Evolutionary conservation across 1,140 invertebrate genomes (phyloP).

Genomic region (Amphibalanus amphitrite): DNA sequence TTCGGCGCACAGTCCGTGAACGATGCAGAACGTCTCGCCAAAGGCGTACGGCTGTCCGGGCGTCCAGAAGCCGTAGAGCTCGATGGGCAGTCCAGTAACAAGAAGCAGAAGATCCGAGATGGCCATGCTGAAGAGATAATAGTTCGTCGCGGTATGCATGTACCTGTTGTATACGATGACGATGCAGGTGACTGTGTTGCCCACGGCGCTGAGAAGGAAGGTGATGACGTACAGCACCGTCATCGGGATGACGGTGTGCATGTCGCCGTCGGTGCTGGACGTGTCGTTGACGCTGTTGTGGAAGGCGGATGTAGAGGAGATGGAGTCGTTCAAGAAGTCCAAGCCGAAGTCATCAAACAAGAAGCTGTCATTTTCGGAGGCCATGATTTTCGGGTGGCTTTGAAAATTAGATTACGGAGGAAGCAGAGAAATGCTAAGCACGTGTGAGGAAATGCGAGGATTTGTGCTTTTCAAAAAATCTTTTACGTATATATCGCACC

Average conservation of each 20-base stretch:
- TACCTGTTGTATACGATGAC: slow-evolving; percentile 37
- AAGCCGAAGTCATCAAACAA: too few species aligned
- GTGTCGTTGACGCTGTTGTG: too few species aligned
- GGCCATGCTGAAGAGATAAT: slow-evolving; percentile 66
- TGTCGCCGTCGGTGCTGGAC: not conserved
- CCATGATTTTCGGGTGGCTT: too few species aligned
- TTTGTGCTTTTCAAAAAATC: too few species aligned
- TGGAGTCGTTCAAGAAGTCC: too few species aligned
- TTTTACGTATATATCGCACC: too few species aligned
- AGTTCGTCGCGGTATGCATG: slow-evolving; percentile 51
- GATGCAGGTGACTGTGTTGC: slow-evolving; percentile 40
- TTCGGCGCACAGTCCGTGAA: slow-evolving; percentile 66
- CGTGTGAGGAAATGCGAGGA: too few species aligned
- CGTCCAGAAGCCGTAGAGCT: slow-evolving; percentile 66
- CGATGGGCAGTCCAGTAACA: slow-evolving; percentile 47
- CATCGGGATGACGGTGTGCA: slow-evolving; percentile 26
- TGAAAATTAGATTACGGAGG: too few species aligned
- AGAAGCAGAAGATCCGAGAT: slow-evolving; percentile 37
- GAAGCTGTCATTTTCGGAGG: too few species aligned
- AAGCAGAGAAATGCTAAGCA: too few species aligned
- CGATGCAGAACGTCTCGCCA: slow-evolving; percentile 63
- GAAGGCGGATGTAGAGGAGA: too few species aligned
- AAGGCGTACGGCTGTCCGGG: slow-evolving; percentile 73
- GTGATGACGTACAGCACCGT: slow-evolving; percentile 33
- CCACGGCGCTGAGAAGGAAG: slow-evolving; percentile 34